Conservation (phyloP, 2,113 vertebrate species). For the human region GRCh38 chr18:43643001-43643500, state of each 20-base stretch:
- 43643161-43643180: neutral
- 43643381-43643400: neutral
- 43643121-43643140: neutral
- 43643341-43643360: neutral
- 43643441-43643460: neutral
- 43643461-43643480: neutral
- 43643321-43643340: neutral
- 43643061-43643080: neutral
- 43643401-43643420: neutral
- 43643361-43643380: neutral
- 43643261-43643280: neutral
- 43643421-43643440: neutral
- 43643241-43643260: neutral
- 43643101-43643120: neutral
- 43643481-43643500: neutral
- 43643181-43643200: neutral
- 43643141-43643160: neutral
- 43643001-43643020: conserved; percentile 60
- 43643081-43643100: neutral
- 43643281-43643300: neutral
- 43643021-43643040: neutral
- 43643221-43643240: neutral
- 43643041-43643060: conserved; percentile 15
- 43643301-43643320: neutral
- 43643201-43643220: neutral